A percentile compares a stretch with the other conserved stretches of the same genome.
Evolutionary conservation across 1,140 invertebrate species (phyloP).

Genomic region (Drosophila gunungcola): DNA sequence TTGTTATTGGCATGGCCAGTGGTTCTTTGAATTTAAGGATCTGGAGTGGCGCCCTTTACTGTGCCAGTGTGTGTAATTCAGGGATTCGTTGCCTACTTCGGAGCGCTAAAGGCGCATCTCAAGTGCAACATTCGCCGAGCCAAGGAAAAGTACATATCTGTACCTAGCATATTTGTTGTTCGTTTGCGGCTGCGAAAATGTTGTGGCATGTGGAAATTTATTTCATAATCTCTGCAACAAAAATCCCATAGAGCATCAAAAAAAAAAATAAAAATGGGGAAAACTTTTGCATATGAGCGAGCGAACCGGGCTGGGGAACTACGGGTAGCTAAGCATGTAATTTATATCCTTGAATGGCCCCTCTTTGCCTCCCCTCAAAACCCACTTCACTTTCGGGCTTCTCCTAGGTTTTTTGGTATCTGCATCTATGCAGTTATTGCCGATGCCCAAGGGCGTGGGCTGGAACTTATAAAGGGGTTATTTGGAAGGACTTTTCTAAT

Average conservation of each 20-base stretch:
- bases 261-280: constrained; percentile 17
- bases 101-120: constrained; percentile 55
- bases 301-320: constrained; percentile 10
- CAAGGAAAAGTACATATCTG: constrained; percentile 11
- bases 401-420: constrained; percentile 22
- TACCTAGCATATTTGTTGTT: constrained; percentile 47
- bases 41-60: constrained; percentile 11
- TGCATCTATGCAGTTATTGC: constrained; percentile 48
- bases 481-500: background rate
- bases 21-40: constrained; percentile 18
- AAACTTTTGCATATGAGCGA: constrained; percentile 42
- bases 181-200: constrained; percentile 65
- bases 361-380: background rate
- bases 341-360: constrained; percentile 44
- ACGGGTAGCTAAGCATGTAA: constrained; percentile 59
- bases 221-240: constrained; percentile 67
- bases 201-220: constrained; percentile 81
- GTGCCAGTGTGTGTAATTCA: constrained; percentile 29
- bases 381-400: constrained; percentile 12
- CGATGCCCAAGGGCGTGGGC: constrained; percentile 17
- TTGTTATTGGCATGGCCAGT: constrained; percentile 46
- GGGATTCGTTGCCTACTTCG: constrained; percentile 56
- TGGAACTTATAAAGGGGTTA: background rate
- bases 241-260: constrained; percentile 3
- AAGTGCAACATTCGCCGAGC: constrained; percentile 57